Percentiles rank a stretch among this genome's conserved stretches.
Conservation (phyloP, 2,113 vertebrate genomes). For the Sylvietta virens region DNA sequence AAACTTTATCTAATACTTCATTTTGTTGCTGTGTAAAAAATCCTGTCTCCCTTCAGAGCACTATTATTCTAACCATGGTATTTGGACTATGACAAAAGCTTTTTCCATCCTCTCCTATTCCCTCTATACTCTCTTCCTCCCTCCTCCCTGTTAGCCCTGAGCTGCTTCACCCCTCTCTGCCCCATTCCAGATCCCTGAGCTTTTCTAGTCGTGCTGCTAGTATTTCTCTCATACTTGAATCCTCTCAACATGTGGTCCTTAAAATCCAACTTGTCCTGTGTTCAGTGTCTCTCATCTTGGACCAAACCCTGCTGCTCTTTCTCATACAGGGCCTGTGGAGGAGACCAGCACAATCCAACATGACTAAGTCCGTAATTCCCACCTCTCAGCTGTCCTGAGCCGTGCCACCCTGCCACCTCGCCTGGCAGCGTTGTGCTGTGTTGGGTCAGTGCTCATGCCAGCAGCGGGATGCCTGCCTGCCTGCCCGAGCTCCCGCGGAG, state of each 20-base stretch:
- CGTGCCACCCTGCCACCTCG: rapidly evolving
- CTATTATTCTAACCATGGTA: not conserved
- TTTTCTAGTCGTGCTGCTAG: not conserved
- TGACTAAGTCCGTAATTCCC: not conserved
- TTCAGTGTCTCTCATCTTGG: not conserved
- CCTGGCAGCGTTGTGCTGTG: rapidly evolving
- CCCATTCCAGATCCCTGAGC: not conserved
- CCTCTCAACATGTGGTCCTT: not conserved
- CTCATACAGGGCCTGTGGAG: not conserved
- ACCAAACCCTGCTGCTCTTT: not conserved
- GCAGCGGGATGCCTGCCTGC: rapidly evolving
- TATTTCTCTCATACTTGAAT: not conserved
- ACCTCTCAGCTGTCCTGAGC: not conserved
- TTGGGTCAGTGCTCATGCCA: not conserved
- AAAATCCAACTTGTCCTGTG: not conserved
- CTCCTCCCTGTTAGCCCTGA: not conserved
- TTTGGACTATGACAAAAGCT: not conserved
- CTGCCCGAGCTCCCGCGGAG: not conserved
- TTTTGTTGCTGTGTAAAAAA: not conserved
- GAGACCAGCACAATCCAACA: not conserved
- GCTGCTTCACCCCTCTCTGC: rapidly evolving
- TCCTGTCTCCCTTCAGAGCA: not conserved
- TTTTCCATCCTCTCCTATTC: not conserved
- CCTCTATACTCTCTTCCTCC: not conserved
- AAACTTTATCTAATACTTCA: not conserved